Conservation (phyloP, 2,888 invertebrate genomes). For the Apodemia duryi region DNA sequence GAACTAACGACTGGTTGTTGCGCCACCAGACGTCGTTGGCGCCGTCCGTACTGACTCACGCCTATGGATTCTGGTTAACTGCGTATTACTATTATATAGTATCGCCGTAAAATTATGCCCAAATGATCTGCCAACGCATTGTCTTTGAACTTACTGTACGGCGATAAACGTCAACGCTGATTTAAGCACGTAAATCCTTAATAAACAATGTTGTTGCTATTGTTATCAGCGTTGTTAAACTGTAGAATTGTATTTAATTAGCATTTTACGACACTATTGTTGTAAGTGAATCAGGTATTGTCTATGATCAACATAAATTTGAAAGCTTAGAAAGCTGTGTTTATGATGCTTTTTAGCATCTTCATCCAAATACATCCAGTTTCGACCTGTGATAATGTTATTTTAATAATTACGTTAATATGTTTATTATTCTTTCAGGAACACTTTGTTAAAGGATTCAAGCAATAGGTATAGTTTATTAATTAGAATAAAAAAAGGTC, state of each 20-base stretch:
- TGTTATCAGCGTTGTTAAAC: conserved; percentile 23
- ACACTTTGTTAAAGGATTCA: no score
- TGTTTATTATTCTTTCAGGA: no score
- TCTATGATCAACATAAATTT: conserved; percentile 1
- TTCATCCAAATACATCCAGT: neutral
- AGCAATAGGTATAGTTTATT: no score
- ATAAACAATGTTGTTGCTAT: conserved; percentile 33
- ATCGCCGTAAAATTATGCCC: conserved; percentile 63
- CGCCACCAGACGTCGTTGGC: conserved; percentile 43
- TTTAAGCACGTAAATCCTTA: conserved; percentile 49
- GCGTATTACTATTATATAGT: conserved; percentile 44
- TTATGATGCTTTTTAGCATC: neutral
- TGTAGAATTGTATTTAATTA: conserved; percentile 24
- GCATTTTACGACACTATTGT: conserved; percentile 19
- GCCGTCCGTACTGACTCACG: conserved; percentile 63
- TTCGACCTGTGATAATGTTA: neutral
- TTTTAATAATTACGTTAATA: no score
- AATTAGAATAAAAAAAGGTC: no score
- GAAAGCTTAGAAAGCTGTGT: conserved; percentile 4
- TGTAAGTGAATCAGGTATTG: conserved; percentile 9
- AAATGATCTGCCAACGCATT: conserved; percentile 75
- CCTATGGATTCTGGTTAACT: conserved; percentile 62
- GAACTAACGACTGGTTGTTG: conserved; percentile 35
- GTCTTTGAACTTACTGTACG: conserved; percentile 70
- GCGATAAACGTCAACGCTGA: conserved; percentile 63